These are phyloP conservation scores for Peromyscus attwateri DNA, from an alignment of 2,797 vertebrate genomes.

Conservation along the genomic window DNA sequence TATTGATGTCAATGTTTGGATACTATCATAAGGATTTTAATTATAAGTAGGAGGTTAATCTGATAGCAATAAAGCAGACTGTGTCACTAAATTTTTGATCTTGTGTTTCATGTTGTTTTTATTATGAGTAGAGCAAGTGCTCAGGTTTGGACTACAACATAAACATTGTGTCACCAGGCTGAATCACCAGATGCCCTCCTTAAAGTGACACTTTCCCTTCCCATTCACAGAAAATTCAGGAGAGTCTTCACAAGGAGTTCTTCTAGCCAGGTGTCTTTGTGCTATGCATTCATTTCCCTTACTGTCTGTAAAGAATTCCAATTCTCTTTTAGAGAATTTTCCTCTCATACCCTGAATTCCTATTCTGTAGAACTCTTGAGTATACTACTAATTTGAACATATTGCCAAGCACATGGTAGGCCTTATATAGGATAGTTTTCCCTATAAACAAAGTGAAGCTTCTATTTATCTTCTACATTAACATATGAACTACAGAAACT, in stretches of 20 bases:
- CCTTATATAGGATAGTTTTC: not conserved
- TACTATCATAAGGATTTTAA: not conserved
- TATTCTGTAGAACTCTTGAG: not conserved
- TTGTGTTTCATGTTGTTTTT: not conserved
- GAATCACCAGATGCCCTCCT: not conserved
- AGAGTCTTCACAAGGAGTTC: not conserved
- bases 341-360: not conserved
- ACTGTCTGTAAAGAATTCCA: conserved; percentile 2
- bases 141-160: not conserved
- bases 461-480: not conserved
- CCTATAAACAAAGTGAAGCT: not conserved
- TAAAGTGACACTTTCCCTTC: not conserved
- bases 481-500: not conserved
- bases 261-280: conserved; percentile 31
- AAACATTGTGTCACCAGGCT: not conserved
- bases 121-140: not conserved
- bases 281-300: not conserved
- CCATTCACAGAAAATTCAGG: not conserved
- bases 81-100: not conserved
- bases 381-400: not conserved
- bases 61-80: not conserved
- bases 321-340: conserved; percentile 33
- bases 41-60: not conserved
- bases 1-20: not conserved
- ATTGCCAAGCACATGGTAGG: not conserved